Evolutionary conservation across 1,140 invertebrate genomes (phyloP).

Genomic region (Platyura marginata): DNA sequence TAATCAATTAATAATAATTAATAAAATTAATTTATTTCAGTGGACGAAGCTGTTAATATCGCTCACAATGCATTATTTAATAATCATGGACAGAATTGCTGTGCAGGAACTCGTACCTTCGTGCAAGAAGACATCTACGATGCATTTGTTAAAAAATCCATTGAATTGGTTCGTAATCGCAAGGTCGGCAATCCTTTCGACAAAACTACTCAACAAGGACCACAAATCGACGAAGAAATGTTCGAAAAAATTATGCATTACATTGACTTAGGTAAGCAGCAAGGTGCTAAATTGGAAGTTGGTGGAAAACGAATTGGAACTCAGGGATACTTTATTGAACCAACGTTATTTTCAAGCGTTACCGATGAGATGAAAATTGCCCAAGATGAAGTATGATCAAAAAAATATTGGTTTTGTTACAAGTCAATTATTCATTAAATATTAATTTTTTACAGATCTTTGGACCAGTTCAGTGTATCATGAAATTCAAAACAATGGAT

Average conservation of each 20-base stretch:
- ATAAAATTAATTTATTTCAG: neutral
- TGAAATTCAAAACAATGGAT: conserved; percentile 76
- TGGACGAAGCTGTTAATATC: conserved; percentile 61
- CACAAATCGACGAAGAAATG: conserved; percentile 65
- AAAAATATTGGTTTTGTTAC: no score
- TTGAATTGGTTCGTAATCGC: conserved; percentile 41
- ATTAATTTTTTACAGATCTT: conserved; percentile 75
- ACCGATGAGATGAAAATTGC: conserved; percentile 74
- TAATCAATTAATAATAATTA: neutral
- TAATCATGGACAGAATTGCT: conserved; percentile 82
- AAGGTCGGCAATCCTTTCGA: conserved; percentile 72
- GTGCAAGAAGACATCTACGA: conserved; percentile 81
- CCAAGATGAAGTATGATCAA: conserved; percentile 45
- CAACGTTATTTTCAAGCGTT: conserved; percentile 79
- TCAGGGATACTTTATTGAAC: conserved; percentile 68
- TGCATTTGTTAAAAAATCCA: conserved; percentile 55
- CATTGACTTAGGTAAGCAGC: conserved; percentile 56
- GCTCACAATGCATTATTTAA: conserved; percentile 62
- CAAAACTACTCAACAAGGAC: conserved; percentile 43
- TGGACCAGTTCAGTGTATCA: conserved; percentile 78
- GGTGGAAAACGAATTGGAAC: conserved; percentile 51
- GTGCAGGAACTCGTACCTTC: conserved; percentile 74
- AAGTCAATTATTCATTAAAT: no score
- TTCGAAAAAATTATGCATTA: conserved; percentile 54
- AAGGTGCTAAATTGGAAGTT: conserved; percentile 60